A percentile compares a stretch with the other conserved stretches of the same genome.
Conservation (phyloP, 2,113 vertebrate species). For the Onychostoma macrolepis region DNA sequence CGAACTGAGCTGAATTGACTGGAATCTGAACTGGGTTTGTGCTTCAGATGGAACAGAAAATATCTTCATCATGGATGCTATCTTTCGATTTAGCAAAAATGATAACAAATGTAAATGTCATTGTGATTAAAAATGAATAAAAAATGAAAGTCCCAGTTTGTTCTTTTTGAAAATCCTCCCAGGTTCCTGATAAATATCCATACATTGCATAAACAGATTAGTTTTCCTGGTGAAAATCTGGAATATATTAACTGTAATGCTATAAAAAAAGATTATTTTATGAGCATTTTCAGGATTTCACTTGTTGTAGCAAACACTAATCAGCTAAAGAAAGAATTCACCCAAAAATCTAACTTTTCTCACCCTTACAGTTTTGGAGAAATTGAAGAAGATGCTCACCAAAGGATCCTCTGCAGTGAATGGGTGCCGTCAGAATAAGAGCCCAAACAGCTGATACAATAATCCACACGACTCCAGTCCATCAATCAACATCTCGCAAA, state of each 20-base stretch:
- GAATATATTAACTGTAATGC: background rate
- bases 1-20: slow-evolving; percentile 20
- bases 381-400: too few relatives aligned
- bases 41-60: background rate
- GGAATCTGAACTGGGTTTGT: background rate
- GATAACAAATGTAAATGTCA: background rate
- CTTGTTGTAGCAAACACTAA: background rate
- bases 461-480: background rate
- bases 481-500: background rate
- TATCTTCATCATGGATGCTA: background rate
- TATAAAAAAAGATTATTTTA: background rate
- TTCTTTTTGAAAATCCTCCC: slow-evolving; percentile 11
- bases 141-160: background rate
- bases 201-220: background rate
- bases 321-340: background rate
- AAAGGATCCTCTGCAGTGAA: background rate
- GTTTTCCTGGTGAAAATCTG: background rate
- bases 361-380: too few relatives aligned
- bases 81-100: background rate
- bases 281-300: background rate
- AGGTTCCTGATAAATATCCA: slow-evolving; percentile 9
- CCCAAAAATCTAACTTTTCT: background rate
- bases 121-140: background rate
- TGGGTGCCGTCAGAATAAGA: background rate
- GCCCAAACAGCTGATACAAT: background rate